These are phyloP conservation scores for Cryptocheilus praepositus DNA, from an alignment of 2,888 invertebrate genomes.

Conservation along the genomic window DNA sequence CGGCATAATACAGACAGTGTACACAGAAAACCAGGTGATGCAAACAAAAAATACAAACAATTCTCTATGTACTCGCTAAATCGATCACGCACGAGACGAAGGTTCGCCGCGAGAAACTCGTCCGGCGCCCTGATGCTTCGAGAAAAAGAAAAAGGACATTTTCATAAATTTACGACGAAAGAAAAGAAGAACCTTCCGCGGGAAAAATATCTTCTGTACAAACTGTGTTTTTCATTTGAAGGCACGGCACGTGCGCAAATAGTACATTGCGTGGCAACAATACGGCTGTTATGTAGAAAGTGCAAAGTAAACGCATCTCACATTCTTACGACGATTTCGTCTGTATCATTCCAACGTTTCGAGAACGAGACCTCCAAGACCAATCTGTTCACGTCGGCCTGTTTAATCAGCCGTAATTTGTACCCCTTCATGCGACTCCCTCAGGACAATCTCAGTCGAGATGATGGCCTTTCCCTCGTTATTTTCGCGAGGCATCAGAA, in stretches of 20 bases:
- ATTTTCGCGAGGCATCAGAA: conserved; percentile 34
- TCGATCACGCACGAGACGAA: background rate
- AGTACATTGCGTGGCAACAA: too few relatives aligned
- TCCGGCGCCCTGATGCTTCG: conserved; percentile 16
- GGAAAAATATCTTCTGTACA: conserved; percentile 54
- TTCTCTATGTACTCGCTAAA: background rate
- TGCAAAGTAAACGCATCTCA: conserved; percentile 39
- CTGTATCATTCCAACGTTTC: conserved; percentile 23
- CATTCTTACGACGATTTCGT: conserved; percentile 11
- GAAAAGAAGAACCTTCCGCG: conserved; percentile 21
- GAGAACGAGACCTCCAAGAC: background rate
- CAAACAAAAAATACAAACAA: conserved; percentile 16
- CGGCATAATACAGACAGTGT: conserved; percentile 23
- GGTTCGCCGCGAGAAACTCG: background rate
- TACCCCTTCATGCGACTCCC: conserved; percentile 53
- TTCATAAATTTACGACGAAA: conserved; percentile 12
- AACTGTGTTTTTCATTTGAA: conserved; percentile 37
- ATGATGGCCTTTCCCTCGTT: conserved; percentile 39
- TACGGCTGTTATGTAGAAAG: conserved; percentile 31
- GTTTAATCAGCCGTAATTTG: conserved; percentile 57
- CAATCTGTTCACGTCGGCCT: background rate
- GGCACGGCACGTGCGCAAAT: conserved; percentile 44
- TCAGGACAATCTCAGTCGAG: conserved; percentile 46
- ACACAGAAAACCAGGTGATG: conserved; percentile 19
- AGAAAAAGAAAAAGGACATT: conserved; percentile 20